Conservation (phyloP, 64 coral and sea anemone species). For the Exaiptasia diaphana region DNA sequence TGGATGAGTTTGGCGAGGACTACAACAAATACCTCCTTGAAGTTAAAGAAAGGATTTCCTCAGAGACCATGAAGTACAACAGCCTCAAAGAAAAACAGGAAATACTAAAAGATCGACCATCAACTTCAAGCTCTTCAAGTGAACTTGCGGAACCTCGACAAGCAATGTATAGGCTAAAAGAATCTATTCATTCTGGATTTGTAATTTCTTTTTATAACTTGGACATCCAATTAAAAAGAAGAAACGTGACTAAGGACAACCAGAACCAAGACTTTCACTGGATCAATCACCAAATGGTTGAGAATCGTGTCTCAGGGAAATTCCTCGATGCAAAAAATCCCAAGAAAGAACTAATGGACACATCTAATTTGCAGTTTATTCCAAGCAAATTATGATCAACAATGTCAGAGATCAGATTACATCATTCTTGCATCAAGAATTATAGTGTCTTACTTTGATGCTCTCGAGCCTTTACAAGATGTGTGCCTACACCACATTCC, state of each 20-base stretch:
- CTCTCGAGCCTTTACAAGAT: slow-evolving; percentile 8
- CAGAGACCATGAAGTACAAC: neutral
- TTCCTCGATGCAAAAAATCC: neutral
- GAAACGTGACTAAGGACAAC: slow-evolving; percentile 16
- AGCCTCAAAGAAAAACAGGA: slow-evolving; percentile 19
- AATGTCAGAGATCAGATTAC: slow-evolving; percentile 9
- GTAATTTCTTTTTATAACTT: slow-evolving; percentile 45
- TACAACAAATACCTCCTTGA: slow-evolving; percentile 14
- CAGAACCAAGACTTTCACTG: slow-evolving; percentile 39
- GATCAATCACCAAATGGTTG: slow-evolving; percentile 39
- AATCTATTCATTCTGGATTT: slow-evolving; percentile 15
- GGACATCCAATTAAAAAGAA: slow-evolving; percentile 35
- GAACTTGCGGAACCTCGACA: neutral
- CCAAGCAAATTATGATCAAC: slow-evolving; percentile 7
- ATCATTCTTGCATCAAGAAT: slow-evolving; percentile 19
- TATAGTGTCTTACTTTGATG: slow-evolving; percentile 33
- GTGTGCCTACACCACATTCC: slow-evolving; percentile 50
- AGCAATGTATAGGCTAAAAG: neutral
- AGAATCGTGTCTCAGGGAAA: slow-evolving; percentile 33
- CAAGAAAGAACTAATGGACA: neutral
- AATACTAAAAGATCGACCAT: neutral
- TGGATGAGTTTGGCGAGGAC: slow-evolving; percentile 43
- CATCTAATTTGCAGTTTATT: slow-evolving; percentile 33
- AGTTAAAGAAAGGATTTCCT: slow-evolving; percentile 18
- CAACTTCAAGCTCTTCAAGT: slow-evolving; percentile 4